Base-by-base conservation (phyloP, 1,140 invertebrate genomes). In the Acarapis woodi region DNA sequence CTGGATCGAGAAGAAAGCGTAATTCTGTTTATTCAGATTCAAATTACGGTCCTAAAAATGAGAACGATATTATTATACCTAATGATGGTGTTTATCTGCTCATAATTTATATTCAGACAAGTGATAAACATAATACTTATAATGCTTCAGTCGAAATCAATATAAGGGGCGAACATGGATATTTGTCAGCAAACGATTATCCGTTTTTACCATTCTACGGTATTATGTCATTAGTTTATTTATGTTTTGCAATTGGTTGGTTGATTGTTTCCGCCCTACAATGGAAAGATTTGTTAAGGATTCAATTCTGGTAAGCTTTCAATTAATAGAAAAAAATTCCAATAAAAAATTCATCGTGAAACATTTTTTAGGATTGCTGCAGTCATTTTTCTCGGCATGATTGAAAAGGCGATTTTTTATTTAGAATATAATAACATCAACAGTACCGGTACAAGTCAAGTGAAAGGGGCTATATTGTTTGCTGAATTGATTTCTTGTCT, bases 291-390 rank as follows among this genome's bases (percentile, higher is more conserved):
- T 56, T 90, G 3, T 57, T 90, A n/a, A 59, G 80, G 32, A 75
- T 90, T 22, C 83, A 90, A 60, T 87, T 83, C 58, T 90, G 82
- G 79, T n/a, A n/a, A n/a, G n/a, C n/a, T n/a, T n/a, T n/a, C n/a
- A n/a, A n/a, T n/a, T n/a, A n/a, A n/a, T n/a, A n/a, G n/a, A n/a
- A n/a, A n/a, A n/a, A n/a, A n/a, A n/a, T n/a, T n/a, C n/a, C n/a
- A n/a, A n/a, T n/a, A n/a, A n/a, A n/a, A n/a, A n/a, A n/a, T n/a
- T n/a, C n/a, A n/a, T n/a, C n/a, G n/a, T n/a, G n/a, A n/a, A n/a
- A n/a, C n/a, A n/a, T n/a, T n/a, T n/a, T n/a, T n/a, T n/a, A n/a
- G n/a, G n/a, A 83, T 90, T 50, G 77, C 75, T 5, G 77, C 64
- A 25, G 77, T 87, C 26, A 78, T 83, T 39, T 57, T 85, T 21